Percentiles rank a stretch among this genome's conserved stretches.
Conservation (phyloP, 2,888 invertebrate genomes). For the Calephelis perditalis region DNA sequence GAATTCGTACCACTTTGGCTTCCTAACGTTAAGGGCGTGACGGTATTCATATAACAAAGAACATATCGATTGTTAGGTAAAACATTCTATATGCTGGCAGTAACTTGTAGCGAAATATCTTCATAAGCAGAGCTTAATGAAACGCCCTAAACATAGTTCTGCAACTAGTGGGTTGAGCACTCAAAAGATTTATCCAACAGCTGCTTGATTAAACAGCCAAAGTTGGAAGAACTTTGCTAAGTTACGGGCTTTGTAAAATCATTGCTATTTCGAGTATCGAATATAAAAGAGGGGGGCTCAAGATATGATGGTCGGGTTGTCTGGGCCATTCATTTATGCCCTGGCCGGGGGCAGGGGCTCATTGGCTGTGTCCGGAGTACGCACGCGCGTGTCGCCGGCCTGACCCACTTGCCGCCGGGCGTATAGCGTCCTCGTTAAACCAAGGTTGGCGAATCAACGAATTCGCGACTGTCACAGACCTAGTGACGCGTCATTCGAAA, state of each 20-base stretch:
- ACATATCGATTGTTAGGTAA: too few species aligned
- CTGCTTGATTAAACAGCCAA: slow-evolving; percentile 49
- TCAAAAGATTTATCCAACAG: slow-evolving; percentile 68
- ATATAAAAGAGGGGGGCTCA: slow-evolving; percentile 53
- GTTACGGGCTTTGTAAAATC: slow-evolving; percentile 19
- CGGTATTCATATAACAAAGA: too few species aligned
- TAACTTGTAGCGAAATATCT: slow-evolving; percentile 38
- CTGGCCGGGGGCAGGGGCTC: slow-evolving; percentile 67
- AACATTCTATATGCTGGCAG: slow-evolving; percentile 17
- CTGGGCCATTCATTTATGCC: slow-evolving; percentile 61
- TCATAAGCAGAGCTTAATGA: slow-evolving; percentile 39
- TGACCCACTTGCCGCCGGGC: slow-evolving; percentile 63
- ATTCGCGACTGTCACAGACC: slow-evolving; percentile 57
- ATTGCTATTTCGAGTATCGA: slow-evolving; percentile 29
- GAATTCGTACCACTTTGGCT: neutral
- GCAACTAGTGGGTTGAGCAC: slow-evolving; percentile 66
- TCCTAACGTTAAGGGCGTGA: neutral
- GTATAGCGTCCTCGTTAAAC: slow-evolving; percentile 61
- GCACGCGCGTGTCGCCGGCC: slow-evolving; percentile 68
- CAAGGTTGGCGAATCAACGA: slow-evolving; percentile 71
- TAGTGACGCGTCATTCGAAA: slow-evolving; percentile 49
- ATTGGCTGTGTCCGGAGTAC: slow-evolving; percentile 67
- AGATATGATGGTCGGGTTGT: slow-evolving; percentile 43
- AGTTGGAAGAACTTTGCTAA: slow-evolving; percentile 39
- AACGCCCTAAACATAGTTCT: slow-evolving; percentile 54